Base-by-base conservation (phyloP, 2,797 vertebrate genomes). In the Hafferia zeledoni region DNA sequence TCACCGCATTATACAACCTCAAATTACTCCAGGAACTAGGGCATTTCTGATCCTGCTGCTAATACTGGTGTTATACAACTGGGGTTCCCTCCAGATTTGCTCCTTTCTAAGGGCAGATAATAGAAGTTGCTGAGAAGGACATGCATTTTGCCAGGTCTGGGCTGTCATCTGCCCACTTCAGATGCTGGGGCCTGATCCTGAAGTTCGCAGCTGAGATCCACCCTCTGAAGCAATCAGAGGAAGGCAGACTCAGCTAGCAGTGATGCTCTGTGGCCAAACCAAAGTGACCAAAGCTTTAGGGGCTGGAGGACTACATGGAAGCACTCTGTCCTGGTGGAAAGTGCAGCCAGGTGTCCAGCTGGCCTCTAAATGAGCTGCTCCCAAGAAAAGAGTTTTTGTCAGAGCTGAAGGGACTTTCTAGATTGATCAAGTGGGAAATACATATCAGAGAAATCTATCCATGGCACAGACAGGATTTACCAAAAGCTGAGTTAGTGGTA, bases 11-110 rank as follows among this genome's bases (percentile, higher is more conserved):
- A 91, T 57, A 78, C 90, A 95, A 92, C 76, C 18, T 57, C 35
- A 83, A 92, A 94, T 95, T 94, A 89, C 85, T 89, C 53, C 31
- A 95, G 89, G 93, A 96, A 94, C 93, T 89, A 94, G 91, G 86
- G 49, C 90, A 95, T 89, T 96, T 79, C 92, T 95, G 86, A 95
- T 94, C 94, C 86, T 10, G 3, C 59, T 79, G 85, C 67, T 95
- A 96, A 90, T 93, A 53, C 83, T 57, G 37, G 52, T 2, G 10
- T 93, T 96, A 89, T 4, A 78, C 69, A 90, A 89, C 46, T 17
- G 55, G 81, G 79, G 71, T 24, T 83, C 25, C 65, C 39, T 91
- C 60, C 43, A 89, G 92, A 87, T 83, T 83, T 85, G 68, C 49
- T 83, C 49, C 53, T 28, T 79, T 41, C 41, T 13, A 22, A 77